Percentiles rank a stretch among this genome's conserved stretches.
phyloP scores from a whole-genome alignment of 2,113 vertebrate species.

The Butastur rufipennis region DNA sequence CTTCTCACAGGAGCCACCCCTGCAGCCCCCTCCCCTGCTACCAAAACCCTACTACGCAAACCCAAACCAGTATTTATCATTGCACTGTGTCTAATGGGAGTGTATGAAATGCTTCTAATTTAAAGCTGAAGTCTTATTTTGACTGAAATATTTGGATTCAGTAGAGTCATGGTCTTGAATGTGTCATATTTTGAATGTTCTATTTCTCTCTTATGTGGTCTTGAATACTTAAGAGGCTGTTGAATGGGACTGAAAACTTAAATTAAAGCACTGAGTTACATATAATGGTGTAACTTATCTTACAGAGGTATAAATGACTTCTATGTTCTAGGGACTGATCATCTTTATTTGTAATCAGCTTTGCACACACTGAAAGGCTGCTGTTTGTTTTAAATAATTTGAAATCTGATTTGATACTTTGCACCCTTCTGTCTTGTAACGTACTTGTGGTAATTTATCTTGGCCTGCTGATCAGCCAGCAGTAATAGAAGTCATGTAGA shows the following conservation, averaged over 20 bases:
- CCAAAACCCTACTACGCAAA: too few species aligned
- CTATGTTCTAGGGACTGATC: background rate
- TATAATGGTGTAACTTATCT: background rate
- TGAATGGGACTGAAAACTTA: background rate
- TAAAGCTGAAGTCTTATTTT: background rate
- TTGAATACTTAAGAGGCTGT: background rate
- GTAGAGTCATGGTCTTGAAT: background rate
- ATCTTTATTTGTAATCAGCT: background rate
- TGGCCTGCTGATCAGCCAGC: background rate
- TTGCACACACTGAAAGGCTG: background rate
- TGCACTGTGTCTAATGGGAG: background rate
- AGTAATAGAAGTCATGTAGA: background rate
- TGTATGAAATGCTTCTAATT: background rate
- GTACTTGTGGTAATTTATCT: background rate
- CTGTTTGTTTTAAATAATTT: background rate
- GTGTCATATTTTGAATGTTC: background rate
- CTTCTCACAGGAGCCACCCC: too few species aligned
- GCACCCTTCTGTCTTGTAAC: background rate
- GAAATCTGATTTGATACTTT: background rate
- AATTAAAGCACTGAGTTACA: background rate
- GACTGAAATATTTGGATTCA: background rate
- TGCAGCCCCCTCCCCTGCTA: too few species aligned
- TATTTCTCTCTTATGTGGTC: background rate
- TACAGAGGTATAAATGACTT: background rate
- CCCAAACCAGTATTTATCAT: background rate